These are phyloP conservation scores for Delichon dasypus DNA, from an alignment of 2,797 vertebrate genomes.

Conservation along the genomic window DNA sequence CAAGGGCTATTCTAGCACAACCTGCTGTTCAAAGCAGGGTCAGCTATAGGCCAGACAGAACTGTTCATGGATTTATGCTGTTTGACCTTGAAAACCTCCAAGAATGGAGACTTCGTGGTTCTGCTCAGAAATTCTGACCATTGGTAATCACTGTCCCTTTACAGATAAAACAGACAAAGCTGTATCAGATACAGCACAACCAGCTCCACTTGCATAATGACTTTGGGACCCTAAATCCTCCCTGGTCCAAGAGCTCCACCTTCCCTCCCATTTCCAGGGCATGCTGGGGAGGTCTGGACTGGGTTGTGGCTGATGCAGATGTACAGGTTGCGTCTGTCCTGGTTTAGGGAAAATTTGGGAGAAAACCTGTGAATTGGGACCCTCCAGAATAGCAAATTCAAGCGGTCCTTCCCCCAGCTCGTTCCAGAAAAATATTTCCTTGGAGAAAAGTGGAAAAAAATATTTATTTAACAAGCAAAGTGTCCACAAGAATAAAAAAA, in stretches of 20 bases:
- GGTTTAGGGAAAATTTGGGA: too few relatives aligned
- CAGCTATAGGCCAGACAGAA: background rate
- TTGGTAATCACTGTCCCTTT: background rate
- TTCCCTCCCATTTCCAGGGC: background rate
- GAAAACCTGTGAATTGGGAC: too few relatives aligned
- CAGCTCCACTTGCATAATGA: background rate
- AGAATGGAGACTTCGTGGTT: background rate
- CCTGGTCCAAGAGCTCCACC: background rate
- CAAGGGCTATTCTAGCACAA: background rate
- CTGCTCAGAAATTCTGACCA: background rate
- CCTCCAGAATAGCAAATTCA: too few relatives aligned
- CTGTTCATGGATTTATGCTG: background rate
- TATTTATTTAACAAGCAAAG: too few relatives aligned
- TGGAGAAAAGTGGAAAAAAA: too few relatives aligned
- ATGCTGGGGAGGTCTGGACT: background rate
- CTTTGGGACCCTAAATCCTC: background rate
- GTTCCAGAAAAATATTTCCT: too few relatives aligned
- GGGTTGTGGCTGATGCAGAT: background rate
- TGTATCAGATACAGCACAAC: background rate
- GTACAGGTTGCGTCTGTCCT: background rate
- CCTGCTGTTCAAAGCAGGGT: background rate
- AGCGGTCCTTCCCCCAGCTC: too few relatives aligned
- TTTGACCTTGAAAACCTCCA: background rate
- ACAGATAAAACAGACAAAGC: background rate
- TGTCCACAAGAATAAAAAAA: too few relatives aligned